A percentile compares a stretch with the other conserved stretches of the same genome.
These are phyloP conservation scores for Parambassis ranga DNA, from an alignment of 2,797 vertebrate genomes.

Conservation along the genomic window DNA sequence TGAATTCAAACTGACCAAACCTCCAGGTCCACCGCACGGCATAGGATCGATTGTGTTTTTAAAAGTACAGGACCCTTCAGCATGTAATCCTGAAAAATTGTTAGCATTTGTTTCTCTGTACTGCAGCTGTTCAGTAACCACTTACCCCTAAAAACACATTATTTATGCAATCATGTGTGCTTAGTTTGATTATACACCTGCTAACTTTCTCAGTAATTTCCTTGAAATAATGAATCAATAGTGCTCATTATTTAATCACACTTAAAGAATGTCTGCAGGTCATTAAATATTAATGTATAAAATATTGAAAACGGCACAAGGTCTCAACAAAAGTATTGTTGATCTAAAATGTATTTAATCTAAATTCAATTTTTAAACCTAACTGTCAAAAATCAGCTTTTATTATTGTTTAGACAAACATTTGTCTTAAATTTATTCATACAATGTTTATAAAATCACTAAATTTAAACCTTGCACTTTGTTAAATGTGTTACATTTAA, in stretches of 20 bases:
- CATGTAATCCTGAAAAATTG: not conserved
- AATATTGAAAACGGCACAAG: not conserved
- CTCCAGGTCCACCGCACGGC: too few relatives aligned
- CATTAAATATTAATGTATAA: not conserved
- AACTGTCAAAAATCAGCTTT: too few relatives aligned
- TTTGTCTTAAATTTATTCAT: not conserved
- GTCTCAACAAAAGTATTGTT: too few relatives aligned
- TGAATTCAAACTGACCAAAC: too few relatives aligned
- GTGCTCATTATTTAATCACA: not conserved
- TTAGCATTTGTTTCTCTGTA: too few relatives aligned
- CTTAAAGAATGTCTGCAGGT: not conserved
- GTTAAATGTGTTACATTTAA: conserved; percentile 16
- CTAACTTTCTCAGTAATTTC: too few relatives aligned
- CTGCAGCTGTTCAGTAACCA: not conserved
- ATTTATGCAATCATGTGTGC: conserved; percentile 8
- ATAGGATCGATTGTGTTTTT: too few relatives aligned
- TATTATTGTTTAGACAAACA: not conserved
- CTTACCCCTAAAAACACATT: conserved; percentile 2
- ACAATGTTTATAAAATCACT: not conserved
- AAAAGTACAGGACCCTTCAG: not conserved
- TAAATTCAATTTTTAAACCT: not conserved
- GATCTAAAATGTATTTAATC: too few relatives aligned
- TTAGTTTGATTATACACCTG: too few relatives aligned
- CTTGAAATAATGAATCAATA: too few relatives aligned
- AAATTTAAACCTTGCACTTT: not conserved